A percentile compares a stretch with the other conserved stretches of the same genome.
These are phyloP conservation scores for Poeciliopsis paucimaculata DNA, from an alignment of 2,797 vertebrate species.

Conservation along the genomic window DNA sequence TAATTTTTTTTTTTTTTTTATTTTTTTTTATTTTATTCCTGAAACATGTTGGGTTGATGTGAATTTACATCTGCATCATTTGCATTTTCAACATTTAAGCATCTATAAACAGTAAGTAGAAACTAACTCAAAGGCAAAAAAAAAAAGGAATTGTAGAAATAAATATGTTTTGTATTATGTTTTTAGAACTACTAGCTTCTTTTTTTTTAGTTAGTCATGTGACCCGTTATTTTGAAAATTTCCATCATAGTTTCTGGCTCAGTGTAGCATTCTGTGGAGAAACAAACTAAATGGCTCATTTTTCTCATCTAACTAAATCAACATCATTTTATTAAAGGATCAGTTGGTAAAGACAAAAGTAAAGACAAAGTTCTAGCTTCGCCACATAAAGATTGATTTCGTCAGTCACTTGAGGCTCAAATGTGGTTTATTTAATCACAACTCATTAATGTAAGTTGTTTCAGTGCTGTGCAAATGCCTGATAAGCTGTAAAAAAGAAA, in stretches of 20 bases:
- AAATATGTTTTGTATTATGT: not conserved
- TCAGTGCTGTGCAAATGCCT: constrained; percentile 13
- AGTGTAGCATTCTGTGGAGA: not conserved
- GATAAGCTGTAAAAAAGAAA: constrained; percentile 18
- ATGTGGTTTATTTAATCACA: not conserved
- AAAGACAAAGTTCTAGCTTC: not conserved
- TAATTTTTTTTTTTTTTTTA: no score
- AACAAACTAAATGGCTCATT: not conserved
- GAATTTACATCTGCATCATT: not conserved
- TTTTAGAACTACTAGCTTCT: not conserved
- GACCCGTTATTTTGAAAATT: not conserved
- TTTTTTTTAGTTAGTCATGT: not conserved
- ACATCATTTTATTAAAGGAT: not conserved
- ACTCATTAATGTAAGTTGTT: constrained; percentile 4
- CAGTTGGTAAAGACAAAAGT: not conserved
- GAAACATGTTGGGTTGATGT: not conserved
- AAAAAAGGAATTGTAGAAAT: not conserved
- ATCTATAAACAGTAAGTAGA: not conserved
- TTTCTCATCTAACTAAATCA: not conserved
- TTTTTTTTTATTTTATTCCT: not conserved
- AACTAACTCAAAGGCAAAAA: not conserved
- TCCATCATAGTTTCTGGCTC: not conserved
- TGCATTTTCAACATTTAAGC: not conserved
- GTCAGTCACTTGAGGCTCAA: not conserved
- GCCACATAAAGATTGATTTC: not conserved